Conservation (phyloP, 1,140 invertebrate species). For the Chlorops oryzae region DNA sequence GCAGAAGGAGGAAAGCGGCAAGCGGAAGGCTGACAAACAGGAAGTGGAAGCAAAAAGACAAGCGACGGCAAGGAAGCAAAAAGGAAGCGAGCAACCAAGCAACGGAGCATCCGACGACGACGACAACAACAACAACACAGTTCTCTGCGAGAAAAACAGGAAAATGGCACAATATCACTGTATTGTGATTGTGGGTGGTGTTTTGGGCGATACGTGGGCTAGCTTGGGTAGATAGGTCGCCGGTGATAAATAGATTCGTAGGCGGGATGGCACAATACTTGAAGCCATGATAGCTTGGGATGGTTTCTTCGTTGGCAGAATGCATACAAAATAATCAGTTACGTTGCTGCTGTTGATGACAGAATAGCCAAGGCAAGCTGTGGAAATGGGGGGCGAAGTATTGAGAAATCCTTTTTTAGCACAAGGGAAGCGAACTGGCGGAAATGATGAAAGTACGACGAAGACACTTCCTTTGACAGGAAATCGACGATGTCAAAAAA, state of each 20-base stretch:
- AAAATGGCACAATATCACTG: not conserved
- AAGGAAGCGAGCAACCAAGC: too few species aligned
- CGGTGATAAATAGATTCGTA: not conserved
- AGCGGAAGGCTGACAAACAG: slow-evolving; percentile 1
- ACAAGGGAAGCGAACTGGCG: slow-evolving; percentile 14
- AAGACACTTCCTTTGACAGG: slow-evolving; percentile 36
- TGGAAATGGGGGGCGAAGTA: not conserved
- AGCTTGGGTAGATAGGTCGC: too few species aligned
- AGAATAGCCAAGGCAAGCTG: not conserved
- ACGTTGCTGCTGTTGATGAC: not conserved
- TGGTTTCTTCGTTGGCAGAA: not conserved
- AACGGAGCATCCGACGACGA: too few species aligned
- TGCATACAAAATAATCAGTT: not conserved
- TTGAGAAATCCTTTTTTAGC: slow-evolving; percentile 1
- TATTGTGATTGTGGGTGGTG: not conserved
- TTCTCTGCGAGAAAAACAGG: not conserved
- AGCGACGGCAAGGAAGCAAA: not conserved
- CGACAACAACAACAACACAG: not conserved
- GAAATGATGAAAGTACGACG: slow-evolving; percentile 42
- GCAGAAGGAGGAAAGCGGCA: not conserved
- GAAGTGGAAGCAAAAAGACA: not conserved
- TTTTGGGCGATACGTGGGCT: too few species aligned
- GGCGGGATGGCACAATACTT: not conserved
- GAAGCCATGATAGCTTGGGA: not conserved
- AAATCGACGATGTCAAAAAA: slow-evolving; percentile 45